phyloP scores from a whole-genome alignment of 2,888 invertebrate species.

The Metallyticus violacea region DNA sequence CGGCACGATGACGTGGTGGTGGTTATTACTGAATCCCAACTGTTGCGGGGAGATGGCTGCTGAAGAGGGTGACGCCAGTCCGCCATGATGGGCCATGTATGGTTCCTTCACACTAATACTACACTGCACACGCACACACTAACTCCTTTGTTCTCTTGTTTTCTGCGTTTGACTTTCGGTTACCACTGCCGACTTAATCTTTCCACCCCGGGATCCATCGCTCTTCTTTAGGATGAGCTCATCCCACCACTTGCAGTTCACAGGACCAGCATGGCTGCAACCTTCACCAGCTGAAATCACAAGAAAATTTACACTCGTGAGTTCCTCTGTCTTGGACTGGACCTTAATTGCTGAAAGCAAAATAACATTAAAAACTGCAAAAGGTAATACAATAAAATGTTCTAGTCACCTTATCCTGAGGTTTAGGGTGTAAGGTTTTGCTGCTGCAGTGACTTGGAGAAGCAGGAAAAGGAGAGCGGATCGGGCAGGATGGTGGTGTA shows the following conservation, averaged over 20 bases:
- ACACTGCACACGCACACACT: background rate
- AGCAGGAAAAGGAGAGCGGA: too few relatives aligned
- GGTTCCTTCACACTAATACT: background rate
- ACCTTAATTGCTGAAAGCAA: too few relatives aligned
- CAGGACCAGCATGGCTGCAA: constrained; percentile 15
- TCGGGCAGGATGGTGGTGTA: too few relatives aligned
- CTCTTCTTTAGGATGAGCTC: background rate
- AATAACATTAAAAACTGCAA: too few relatives aligned
- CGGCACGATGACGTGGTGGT: constrained; percentile 6
- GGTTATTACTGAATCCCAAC: background rate
- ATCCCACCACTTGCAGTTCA: background rate
- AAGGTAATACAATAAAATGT: too few relatives aligned
- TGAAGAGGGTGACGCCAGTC: constrained; percentile 24
- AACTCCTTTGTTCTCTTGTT: background rate
- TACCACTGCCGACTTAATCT: background rate
- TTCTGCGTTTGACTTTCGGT: background rate
- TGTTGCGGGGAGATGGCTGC: background rate
- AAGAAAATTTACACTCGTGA: background rate
- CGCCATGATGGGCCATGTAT: constrained; percentile 34
- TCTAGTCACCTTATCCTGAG: too few relatives aligned
- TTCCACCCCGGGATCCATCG: background rate
- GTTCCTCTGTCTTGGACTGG: too few relatives aligned
- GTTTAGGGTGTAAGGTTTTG: too few relatives aligned
- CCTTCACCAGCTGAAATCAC: constrained; percentile 20
- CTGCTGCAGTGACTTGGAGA: too few relatives aligned